A percentile compares a stretch with the other conserved stretches of the same genome.
phyloP scores from a whole-genome alignment of 2,888 invertebrate species.

The Aromia moschata region DNA sequence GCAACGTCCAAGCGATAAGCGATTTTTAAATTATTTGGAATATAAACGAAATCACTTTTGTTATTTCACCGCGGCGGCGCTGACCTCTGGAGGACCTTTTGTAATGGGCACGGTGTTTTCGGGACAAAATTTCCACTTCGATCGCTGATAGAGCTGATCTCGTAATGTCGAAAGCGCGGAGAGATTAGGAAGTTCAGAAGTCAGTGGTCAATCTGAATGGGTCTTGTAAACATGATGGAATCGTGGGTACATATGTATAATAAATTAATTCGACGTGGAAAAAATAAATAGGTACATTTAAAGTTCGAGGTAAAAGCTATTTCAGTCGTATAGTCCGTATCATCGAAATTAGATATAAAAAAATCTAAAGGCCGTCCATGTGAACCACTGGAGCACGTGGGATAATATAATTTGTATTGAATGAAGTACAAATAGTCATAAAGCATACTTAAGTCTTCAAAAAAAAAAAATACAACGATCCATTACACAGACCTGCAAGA shows the following conservation, averaged over 20 bases:
- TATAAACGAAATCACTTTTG: slow-evolving; percentile 42
- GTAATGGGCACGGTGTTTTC: slow-evolving; percentile 29
- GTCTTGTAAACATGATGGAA: not conserved
- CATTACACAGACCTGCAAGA: too few relatives aligned
- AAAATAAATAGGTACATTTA: too few relatives aligned
- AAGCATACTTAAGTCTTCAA: too few relatives aligned
- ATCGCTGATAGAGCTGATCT: slow-evolving; percentile 29
- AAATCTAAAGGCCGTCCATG: too few relatives aligned
- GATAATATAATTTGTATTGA: too few relatives aligned
- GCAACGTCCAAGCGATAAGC: slow-evolving; percentile 53
- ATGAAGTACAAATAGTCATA: too few relatives aligned
- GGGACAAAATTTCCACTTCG: slow-evolving; percentile 35
- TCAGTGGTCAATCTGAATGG: slow-evolving; percentile 24
- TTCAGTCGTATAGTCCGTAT: too few relatives aligned
- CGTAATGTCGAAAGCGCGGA: too few relatives aligned
- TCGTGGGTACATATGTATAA: not conserved
- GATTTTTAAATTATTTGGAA: slow-evolving; percentile 46
- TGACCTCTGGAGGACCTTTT: slow-evolving; percentile 35
- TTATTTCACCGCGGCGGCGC: slow-evolving; percentile 30
- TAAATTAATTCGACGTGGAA: not conserved
- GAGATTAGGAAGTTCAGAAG: slow-evolving; percentile 36
- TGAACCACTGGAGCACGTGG: too few relatives aligned
- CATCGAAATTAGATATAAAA: too few relatives aligned
- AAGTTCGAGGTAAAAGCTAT: too few relatives aligned
- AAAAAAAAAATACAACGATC: too few relatives aligned